A percentile compares a stretch with the other conserved stretches of the same genome.
Evolutionary conservation across 2,888 invertebrate species (phyloP).

Genomic region (Callinectes sapidus): DNA sequence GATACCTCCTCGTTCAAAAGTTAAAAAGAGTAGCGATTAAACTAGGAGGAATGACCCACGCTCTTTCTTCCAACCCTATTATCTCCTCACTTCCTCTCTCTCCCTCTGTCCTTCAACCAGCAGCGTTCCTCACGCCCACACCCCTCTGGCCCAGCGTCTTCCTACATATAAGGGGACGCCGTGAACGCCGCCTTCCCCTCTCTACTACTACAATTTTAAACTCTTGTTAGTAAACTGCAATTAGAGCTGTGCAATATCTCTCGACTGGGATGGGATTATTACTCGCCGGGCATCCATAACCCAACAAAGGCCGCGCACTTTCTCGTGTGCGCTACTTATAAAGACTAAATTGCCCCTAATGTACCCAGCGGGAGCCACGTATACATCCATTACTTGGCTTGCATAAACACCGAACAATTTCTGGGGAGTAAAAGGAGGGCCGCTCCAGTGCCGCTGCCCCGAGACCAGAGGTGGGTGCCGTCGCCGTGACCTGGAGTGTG

Average conservation of each 20-base stretch:
- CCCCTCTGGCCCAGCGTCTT: background rate
- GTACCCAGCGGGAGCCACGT: conserved; percentile 17
- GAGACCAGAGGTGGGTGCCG: background rate
- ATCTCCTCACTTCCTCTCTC: background rate
- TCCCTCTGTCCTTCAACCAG: background rate
- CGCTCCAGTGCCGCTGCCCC: background rate
- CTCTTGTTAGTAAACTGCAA: conserved; percentile 16
- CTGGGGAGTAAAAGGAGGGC: background rate
- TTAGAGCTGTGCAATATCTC: background rate
- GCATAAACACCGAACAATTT: conserved; percentile 25
- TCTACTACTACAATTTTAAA: conserved; percentile 2
- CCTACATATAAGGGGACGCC: background rate
- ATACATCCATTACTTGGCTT: conserved; percentile 17
- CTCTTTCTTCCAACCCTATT: background rate
- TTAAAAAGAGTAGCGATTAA: background rate
- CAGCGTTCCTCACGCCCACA: background rate
- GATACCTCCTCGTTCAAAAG: background rate
- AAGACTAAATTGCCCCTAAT: conserved; percentile 21
- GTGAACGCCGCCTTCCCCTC: background rate
- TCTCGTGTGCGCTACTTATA: conserved; percentile 25
- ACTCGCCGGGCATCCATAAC: conserved; percentile 6
- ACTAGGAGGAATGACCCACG: background rate
- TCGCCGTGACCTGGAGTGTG: background rate
- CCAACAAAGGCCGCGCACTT: conserved; percentile 16
- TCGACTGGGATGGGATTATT: conserved; percentile 14